phyloP scores from a whole-genome alignment of 2,113 vertebrate genomes.

The Dicrurus megarhynchus region DNA sequence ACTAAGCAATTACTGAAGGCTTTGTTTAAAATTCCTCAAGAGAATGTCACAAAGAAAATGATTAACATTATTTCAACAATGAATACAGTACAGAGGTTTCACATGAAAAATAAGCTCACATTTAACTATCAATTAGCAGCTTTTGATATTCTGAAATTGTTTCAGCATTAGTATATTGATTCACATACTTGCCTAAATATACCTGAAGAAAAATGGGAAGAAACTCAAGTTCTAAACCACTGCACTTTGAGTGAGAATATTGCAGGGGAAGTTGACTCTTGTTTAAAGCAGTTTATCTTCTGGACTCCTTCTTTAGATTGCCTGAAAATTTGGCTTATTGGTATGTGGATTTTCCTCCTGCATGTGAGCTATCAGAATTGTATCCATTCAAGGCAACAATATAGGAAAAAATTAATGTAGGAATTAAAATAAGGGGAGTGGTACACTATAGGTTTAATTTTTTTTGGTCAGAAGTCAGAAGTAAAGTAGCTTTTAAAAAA shows the following conservation, averaged over 20 bases:
- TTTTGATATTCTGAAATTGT: constrained; percentile 57
- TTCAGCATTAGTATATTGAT: constrained; percentile 32
- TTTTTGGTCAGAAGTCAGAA: neutral
- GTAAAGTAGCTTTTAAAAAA: neutral
- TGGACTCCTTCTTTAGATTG: neutral
- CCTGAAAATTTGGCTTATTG: neutral
- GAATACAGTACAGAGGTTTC: constrained; percentile 15
- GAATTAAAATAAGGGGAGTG: neutral
- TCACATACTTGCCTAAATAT: neutral
- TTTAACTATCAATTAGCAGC: constrained; percentile 64
- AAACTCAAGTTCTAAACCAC: neutral
- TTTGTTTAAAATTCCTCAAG: constrained; percentile 72
- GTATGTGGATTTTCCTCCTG: neutral
- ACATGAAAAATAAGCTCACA: constrained; percentile 56
- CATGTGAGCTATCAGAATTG: neutral
- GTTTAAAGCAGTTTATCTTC: neutral
- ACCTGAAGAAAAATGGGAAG: neutral
- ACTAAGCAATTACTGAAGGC: constrained; percentile 64
- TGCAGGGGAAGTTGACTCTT: neutral
- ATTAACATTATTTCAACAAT: constrained; percentile 63
- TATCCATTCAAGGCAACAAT: neutral
- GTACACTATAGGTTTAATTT: fast-evolving
- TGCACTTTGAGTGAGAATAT: neutral
- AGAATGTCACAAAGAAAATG: constrained; percentile 64
- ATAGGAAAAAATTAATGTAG: neutral